phyloP scores from a whole-genome alignment of 2,888 invertebrate genomes.

The Eupithecia pulchellata region DNA sequence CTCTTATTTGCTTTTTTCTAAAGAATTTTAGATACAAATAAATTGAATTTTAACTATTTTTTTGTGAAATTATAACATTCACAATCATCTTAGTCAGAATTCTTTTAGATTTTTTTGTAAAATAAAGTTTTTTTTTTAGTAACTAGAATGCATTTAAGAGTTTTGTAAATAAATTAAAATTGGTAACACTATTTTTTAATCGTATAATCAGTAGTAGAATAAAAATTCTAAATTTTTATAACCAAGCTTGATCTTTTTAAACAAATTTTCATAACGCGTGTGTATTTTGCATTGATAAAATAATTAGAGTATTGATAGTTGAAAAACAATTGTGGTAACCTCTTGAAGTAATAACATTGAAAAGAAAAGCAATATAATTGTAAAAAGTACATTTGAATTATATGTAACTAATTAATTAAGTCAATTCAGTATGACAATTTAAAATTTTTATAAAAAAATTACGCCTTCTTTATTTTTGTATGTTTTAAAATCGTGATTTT shows the following conservation, averaged over 20 bases:
- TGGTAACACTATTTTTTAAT: conserved; percentile 66
- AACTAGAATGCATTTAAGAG: conserved; percentile 66
- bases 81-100: not conserved
- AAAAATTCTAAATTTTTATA: conserved; percentile 71
- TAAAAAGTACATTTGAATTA: conserved; percentile 43
- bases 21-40: conserved; percentile 48
- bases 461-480: conserved; percentile 45
- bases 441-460: conserved; percentile 29
- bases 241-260: conserved; percentile 50
- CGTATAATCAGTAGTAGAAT: conserved; percentile 66
- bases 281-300: not conserved
- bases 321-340: conserved; percentile 1
- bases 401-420: not conserved
- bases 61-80: not conserved
- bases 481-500: conserved; percentile 62
- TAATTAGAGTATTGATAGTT: not conserved
- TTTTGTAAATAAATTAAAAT: conserved; percentile 84
- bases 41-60: not conserved
- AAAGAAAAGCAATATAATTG: conserved; percentile 75
- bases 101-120: conserved; percentile 4
- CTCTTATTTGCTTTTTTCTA: conserved; percentile 73
- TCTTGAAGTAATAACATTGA: conserved; percentile 53
- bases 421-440: not conserved
- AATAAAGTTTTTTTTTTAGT: conserved; percentile 34
- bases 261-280: not conserved